Conservation (phyloP, 2,113 vertebrate genomes). For the Ictalurus punctatus region DNA sequence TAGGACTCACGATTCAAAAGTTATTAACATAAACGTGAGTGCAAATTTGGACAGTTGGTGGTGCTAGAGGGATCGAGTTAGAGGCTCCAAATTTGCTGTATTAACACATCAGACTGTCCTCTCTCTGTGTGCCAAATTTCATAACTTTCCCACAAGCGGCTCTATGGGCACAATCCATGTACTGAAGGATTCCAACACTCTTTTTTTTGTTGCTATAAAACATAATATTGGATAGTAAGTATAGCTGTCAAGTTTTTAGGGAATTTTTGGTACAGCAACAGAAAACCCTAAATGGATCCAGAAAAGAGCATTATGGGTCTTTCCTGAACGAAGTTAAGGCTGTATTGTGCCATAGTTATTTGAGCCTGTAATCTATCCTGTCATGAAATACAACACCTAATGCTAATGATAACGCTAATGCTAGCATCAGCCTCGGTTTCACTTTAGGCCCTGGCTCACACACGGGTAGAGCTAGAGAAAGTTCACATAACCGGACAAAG, state of each 20-base stretch:
- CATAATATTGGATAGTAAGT: background rate
- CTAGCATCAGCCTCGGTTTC: slow-evolving; percentile 18
- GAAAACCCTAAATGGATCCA: background rate
- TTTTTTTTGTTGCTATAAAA: background rate
- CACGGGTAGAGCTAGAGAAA: background rate
- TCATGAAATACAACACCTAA: slow-evolving; percentile 24
- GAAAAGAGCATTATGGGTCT: slow-evolving; percentile 4
- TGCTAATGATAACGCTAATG: background rate
- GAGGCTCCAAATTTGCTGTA: too few relatives aligned
- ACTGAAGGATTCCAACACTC: background rate
- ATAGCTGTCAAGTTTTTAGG: background rate
- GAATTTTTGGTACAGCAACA: background rate
- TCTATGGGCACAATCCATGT: background rate
- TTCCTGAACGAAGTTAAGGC: background rate
- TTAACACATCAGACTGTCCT: too few relatives aligned
- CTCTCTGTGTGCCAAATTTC: too few relatives aligned
- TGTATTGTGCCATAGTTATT: background rate
- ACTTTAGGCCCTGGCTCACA: background rate
- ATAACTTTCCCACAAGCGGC: too few relatives aligned
- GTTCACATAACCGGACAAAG: background rate
- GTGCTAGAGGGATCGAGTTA: too few relatives aligned
- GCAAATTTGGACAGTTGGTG: too few relatives aligned
- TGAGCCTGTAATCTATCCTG: slow-evolving; percentile 21
- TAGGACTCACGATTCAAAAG: too few relatives aligned
- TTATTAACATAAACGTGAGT: too few relatives aligned